phyloP scores from a whole-genome alignment of 2,888 invertebrate genomes.

The Monochamus alternatus region DNA sequence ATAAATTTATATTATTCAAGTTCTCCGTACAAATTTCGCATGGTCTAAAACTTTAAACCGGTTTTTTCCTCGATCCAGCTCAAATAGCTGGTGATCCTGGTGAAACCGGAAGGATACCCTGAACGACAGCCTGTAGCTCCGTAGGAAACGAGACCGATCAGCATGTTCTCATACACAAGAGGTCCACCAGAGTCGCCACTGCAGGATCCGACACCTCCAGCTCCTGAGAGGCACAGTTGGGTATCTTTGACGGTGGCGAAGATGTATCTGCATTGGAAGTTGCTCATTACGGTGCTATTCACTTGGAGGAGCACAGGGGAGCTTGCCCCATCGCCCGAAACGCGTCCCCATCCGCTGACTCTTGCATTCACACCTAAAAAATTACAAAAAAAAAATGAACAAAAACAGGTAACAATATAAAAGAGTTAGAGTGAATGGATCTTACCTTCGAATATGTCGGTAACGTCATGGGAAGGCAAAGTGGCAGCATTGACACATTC shows the following conservation, averaged over 20 bases:
- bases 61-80: conserved; percentile 8
- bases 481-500: neutral
- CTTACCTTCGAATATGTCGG: neutral
- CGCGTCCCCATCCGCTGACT: conserved; percentile 49
- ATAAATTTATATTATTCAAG: too few species aligned
- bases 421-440: neutral
- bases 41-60: neutral
- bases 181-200: conserved; percentile 20
- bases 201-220: conserved; percentile 2
- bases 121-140: neutral
- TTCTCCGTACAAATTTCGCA: too few species aligned
- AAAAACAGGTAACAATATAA: neutral
- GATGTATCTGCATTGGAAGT: neutral
- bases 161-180: neutral
- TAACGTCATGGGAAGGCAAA: neutral
- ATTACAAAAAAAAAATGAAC: neutral
- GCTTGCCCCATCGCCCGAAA: neutral
- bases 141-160: conserved; percentile 10
- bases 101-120: conserved; percentile 8
- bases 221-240: conserved; percentile 14
- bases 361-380: conserved; percentile 17
- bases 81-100: conserved; percentile 2
- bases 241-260: neutral
- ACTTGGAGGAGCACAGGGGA: neutral
- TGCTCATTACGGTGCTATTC: conserved; percentile 16